Evolutionary conservation across 1,140 invertebrate genomes (phyloP).

Genomic region (Drosophila ohnishii): DNA sequence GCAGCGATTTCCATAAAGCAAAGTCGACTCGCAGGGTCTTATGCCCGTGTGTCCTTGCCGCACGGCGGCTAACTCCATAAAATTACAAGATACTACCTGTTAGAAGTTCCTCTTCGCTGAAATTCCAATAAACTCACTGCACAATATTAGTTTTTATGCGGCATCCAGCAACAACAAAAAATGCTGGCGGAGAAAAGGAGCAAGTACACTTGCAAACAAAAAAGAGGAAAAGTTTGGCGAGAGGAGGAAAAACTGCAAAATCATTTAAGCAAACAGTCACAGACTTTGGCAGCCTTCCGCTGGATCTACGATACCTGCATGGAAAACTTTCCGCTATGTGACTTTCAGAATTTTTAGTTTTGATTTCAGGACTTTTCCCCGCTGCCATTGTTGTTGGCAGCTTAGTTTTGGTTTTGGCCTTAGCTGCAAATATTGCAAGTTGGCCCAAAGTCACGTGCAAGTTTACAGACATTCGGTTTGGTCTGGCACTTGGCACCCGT

Average conservation of each 20-base stretch:
- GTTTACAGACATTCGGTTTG: constrained; percentile 75
- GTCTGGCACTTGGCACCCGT: constrained; percentile 44
- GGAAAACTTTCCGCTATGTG: constrained; percentile 74
- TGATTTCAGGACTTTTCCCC: constrained; percentile 66
- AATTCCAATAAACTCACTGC: constrained; percentile 77
- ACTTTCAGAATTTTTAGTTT: constrained; percentile 81
- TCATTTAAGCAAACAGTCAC: constrained; percentile 80
- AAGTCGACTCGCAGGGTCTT: constrained; percentile 14
- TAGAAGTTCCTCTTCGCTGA: constrained; percentile 56
- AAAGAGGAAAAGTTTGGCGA: constrained; percentile 24
- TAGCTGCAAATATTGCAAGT: constrained; percentile 76
- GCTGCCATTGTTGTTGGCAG: constrained; percentile 59
- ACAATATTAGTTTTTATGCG: constrained; percentile 78
- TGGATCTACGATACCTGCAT: constrained; percentile 50
- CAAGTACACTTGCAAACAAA: constrained; percentile 39
- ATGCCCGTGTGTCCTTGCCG: constrained; percentile 30
- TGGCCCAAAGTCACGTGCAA: constrained; percentile 76
- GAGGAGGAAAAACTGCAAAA: constrained; percentile 60
- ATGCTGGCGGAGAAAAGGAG: constrained; percentile 11
- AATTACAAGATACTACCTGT: constrained; percentile 73
- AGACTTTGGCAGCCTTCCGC: constrained; percentile 72
- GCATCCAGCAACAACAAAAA: constrained; percentile 14
- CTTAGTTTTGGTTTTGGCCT: constrained; percentile 52
- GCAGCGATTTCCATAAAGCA: constrained; percentile 47
- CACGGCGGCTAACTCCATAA: constrained; percentile 61